phyloP scores from a whole-genome alignment of 1,140 invertebrate genomes.

The Brachionus plicatilis region DNA sequence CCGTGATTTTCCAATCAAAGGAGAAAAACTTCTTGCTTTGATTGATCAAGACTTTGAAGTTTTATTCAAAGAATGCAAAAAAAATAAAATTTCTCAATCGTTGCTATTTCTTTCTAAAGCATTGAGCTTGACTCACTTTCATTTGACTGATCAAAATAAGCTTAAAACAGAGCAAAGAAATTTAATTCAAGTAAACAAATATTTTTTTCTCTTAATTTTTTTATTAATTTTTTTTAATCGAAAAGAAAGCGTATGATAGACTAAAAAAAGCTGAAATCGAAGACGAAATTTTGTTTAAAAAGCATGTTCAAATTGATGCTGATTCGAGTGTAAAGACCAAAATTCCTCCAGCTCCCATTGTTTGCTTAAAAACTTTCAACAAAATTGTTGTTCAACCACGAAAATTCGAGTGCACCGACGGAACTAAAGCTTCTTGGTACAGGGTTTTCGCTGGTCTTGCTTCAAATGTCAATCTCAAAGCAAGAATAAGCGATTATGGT shows the following conservation, averaged over 20 bases:
- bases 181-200: background rate
- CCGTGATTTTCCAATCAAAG: background rate
- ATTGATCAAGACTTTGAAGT: conserved; percentile 8
- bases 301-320: background rate
- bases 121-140: conserved; percentile 5
- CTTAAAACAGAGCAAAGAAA: background rate
- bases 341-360: conserved; percentile 10
- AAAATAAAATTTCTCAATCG: conserved; percentile 3
- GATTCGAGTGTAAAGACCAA: background rate
- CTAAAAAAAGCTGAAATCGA: background rate
- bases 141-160: background rate
- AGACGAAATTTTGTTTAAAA: background rate
- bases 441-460: conserved; percentile 50
- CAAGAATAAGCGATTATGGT: conserved; percentile 50
- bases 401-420: background rate
- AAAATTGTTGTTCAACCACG: conserved; percentile 28
- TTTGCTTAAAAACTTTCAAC: background rate
- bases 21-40: background rate
- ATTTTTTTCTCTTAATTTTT: background rate
- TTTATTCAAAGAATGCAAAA: background rate
- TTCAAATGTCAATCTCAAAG: conserved; percentile 51
- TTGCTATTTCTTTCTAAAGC: background rate
- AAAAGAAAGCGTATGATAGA: conserved; percentile 16
- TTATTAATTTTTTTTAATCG: background rate
- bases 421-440: conserved; percentile 43